These are phyloP conservation scores for Myrmecobius fasciatus DNA, from an alignment of 2,113 vertebrate species.

Conservation along the genomic window DNA sequence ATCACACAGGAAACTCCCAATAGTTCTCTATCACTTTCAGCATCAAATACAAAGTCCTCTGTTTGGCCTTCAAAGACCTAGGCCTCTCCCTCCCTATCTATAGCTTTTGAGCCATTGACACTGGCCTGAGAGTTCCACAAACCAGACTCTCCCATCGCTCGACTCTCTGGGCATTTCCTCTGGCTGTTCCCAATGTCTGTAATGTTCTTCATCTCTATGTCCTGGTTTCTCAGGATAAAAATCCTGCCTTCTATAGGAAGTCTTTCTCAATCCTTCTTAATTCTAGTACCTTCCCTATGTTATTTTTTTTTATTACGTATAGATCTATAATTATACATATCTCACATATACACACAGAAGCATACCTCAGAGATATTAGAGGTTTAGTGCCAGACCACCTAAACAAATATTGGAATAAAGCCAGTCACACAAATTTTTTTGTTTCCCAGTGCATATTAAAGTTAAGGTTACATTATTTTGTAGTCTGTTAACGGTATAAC, in stretches of 20 bases:
- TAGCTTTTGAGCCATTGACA: not conserved
- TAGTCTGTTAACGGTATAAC: no score
- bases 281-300: not conserved
- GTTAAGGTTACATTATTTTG: no score
- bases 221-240: not conserved
- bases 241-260: not conserved
- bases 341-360: not conserved
- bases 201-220: not conserved
- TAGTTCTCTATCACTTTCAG: not conserved
- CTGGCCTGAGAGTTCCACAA: not conserved
- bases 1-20: not conserved
- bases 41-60: not conserved
- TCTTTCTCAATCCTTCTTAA: not conserved
- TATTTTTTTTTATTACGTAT: not conserved
- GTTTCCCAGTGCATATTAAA: no score
- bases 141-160: not conserved
- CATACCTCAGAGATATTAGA: no score
- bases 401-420: no score
- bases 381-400: no score
- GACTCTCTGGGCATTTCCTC: not conserved
- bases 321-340: not conserved
- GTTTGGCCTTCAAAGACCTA: not conserved
- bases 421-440: no score
- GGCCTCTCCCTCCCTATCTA: no score
- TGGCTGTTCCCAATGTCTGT: not conserved